Conservation (phyloP, 2,888 invertebrate genomes). For the Allacma fusca region DNA sequence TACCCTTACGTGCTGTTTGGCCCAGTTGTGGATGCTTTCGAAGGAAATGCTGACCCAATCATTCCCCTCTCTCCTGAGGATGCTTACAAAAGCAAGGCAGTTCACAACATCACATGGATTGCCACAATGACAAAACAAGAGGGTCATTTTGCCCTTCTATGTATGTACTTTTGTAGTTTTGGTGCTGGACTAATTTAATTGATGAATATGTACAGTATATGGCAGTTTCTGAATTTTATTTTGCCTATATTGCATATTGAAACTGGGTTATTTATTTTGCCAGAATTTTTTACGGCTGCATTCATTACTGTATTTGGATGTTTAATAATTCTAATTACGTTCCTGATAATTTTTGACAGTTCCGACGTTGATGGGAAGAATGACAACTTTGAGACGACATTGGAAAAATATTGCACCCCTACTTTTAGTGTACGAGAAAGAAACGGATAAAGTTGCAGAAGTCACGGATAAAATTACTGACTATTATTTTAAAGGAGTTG, state of each 20-base stretch:
- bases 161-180: too few species aligned
- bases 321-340: too few species aligned
- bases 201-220: too few species aligned
- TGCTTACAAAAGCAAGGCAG: constrained; percentile 46
- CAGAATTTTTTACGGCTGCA: too few species aligned
- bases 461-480: constrained; percentile 50
- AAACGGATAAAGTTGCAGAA: constrained; percentile 47
- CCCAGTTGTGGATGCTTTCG: constrained; percentile 49
- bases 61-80: constrained; percentile 49
- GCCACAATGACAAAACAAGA: constrained; percentile 51
- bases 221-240: too few species aligned
- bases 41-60: constrained; percentile 44
- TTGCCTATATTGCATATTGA: too few species aligned
- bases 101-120: constrained; percentile 53
- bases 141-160: constrained; percentile 51
- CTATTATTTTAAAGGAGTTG: constrained; percentile 44
- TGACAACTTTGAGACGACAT: constrained; percentile 10
- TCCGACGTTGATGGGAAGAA: constrained; percentile 3
- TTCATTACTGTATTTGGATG: too few species aligned
- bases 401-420: constrained; percentile 47
- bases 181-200: too few species aligned
- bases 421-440: constrained; percentile 52
- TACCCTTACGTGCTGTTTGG: constrained; percentile 50
- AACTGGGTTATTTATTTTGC: too few species aligned
- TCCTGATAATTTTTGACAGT: neutral